A percentile compares a stretch with the other conserved stretches of the same genome.
These are phyloP conservation scores for Colletes latitarsis DNA, from an alignment of 1,140 invertebrate genomes.

Conservation along the genomic window DNA sequence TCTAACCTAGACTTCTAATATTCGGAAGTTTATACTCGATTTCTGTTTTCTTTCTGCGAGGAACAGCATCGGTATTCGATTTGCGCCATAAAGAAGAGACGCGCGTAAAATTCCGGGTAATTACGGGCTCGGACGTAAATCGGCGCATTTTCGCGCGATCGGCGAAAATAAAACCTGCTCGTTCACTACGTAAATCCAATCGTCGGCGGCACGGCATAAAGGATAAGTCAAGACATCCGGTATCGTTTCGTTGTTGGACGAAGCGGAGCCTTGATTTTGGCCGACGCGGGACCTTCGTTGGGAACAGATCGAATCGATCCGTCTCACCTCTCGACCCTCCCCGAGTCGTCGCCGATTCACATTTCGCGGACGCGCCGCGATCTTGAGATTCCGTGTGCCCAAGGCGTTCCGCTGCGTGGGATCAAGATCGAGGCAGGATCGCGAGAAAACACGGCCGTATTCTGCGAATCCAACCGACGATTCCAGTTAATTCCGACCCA, in stretches of 20 bases:
- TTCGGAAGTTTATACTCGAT: too few relatives aligned
- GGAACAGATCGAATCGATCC: conserved; percentile 36
- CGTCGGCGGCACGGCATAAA: background rate
- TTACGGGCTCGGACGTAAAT: background rate
- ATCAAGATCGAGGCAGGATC: conserved; percentile 41
- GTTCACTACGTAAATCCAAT: background rate
- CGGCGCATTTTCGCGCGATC: background rate
- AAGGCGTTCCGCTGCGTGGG: conserved; percentile 40
- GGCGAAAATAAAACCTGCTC: conserved; percentile 14
- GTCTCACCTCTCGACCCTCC: conserved; percentile 25
- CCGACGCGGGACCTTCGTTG: conserved; percentile 35
- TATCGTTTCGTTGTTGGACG: conserved; percentile 36
- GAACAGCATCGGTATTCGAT: background rate
- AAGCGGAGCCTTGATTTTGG: conserved; percentile 52
- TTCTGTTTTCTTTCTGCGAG: too few relatives aligned
- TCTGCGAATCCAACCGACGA: conserved; percentile 32
- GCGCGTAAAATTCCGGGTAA: background rate
- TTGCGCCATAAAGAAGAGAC: background rate
- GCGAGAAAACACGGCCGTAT: conserved; percentile 34
- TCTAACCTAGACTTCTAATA: too few relatives aligned
- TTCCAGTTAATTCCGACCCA: conserved; percentile 2
- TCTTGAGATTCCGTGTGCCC: conserved; percentile 52
- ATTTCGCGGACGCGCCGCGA: conserved; percentile 46
- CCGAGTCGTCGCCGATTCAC: conserved; percentile 15
- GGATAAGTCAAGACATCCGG: conserved; percentile 30